phyloP scores from a whole-genome alignment of 2,113 vertebrate genomes.

The Sialia sialis region DNA sequence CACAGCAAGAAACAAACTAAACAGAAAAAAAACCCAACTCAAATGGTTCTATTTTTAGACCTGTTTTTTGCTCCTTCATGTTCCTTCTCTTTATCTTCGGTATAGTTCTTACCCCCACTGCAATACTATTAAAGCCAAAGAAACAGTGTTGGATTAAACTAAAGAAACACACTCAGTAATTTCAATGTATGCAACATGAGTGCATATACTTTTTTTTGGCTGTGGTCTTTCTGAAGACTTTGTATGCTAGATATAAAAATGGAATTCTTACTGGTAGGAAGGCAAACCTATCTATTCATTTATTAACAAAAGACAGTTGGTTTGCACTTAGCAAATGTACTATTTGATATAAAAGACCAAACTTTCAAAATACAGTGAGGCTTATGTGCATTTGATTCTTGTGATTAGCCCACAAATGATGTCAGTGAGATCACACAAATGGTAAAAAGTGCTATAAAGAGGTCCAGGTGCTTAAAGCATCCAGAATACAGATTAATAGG shows the following conservation, averaged over 20 bases:
- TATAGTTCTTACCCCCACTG: not conserved
- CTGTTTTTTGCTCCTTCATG: not conserved
- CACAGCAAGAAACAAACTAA: not conserved
- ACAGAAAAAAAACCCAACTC: not conserved
- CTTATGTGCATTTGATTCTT: not conserved
- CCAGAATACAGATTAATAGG: not conserved
- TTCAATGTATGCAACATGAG: not conserved
- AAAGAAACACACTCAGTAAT: not conserved
- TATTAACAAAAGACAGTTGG: not conserved
- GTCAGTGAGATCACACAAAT: not conserved
- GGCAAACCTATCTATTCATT: not conserved
- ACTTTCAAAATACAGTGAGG: not conserved
- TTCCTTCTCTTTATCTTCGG: not conserved
- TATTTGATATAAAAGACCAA: not conserved
- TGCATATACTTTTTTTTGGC: not conserved
- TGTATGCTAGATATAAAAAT: not conserved
- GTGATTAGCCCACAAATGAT: not conserved
- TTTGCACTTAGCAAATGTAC: not conserved
- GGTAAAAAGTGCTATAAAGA: not conserved
- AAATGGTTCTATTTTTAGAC: not conserved
- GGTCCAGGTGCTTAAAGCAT: not conserved
- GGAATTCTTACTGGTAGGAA: not conserved
- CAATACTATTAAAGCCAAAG: not conserved
- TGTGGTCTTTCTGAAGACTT: not conserved
- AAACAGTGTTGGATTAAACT: not conserved